Percentiles rank a stretch among this genome's conserved stretches.
phyloP scores from a whole-genome alignment of 2,113 vertebrate genomes.

The Piprites chloris region DNA sequence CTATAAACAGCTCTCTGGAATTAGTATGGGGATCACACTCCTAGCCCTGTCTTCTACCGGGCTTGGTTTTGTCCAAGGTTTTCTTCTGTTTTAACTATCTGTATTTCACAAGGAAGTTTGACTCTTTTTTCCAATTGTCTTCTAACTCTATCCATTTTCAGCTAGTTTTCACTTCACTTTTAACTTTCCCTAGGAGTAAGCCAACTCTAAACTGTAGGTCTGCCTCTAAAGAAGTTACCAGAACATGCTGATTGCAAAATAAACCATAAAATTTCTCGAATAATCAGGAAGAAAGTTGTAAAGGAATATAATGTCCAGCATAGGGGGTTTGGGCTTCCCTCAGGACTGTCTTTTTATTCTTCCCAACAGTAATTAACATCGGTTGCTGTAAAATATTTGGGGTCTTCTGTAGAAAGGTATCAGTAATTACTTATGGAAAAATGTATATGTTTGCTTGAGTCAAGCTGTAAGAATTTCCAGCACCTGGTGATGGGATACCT shows the following conservation, averaged over 20 bases:
- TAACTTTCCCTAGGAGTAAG: background rate
- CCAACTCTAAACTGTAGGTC: background rate
- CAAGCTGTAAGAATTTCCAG: background rate
- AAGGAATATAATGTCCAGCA: background rate
- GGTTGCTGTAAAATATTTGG: background rate
- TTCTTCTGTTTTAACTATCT: background rate
- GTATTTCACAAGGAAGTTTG: background rate
- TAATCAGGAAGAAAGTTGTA: background rate
- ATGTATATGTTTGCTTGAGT: background rate
- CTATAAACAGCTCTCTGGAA: background rate
- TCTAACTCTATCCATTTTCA: background rate
- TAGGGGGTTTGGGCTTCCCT: background rate
- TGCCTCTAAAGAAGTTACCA: background rate
- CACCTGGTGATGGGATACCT: background rate
- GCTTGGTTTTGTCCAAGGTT: background rate
- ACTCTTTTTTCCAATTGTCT: background rate
- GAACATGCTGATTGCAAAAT: background rate
- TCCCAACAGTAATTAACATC: background rate
- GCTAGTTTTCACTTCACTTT: background rate
- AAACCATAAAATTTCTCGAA: background rate
- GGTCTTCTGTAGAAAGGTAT: background rate
- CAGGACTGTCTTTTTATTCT: background rate
- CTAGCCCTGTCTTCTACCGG: background rate
- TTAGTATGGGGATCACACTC: background rate
- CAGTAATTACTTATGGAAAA: background rate